Evolutionary conservation across 2,113 vertebrate genomes (phyloP).

Genomic region (Hylia prasina): DNA sequence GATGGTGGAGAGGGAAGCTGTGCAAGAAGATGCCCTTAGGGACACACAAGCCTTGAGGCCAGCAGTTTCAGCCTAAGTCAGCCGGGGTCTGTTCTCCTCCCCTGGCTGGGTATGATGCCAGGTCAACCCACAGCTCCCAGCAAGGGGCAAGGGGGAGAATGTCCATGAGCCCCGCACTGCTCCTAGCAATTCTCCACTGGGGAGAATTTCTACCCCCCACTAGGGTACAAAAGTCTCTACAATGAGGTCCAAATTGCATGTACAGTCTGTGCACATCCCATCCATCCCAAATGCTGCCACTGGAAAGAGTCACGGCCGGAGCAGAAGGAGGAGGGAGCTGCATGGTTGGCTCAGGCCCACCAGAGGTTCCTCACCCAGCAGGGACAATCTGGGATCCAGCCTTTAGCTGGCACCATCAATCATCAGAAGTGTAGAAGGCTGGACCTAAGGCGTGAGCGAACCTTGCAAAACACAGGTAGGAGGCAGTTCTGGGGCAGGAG

Average conservation of each 20-base stretch:
- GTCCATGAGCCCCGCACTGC: background rate
- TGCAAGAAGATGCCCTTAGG: background rate
- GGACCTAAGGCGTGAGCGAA: background rate
- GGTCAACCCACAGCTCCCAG: background rate
- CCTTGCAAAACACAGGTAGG: background rate
- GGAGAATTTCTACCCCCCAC: too few relatives aligned
- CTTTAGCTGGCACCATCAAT: background rate
- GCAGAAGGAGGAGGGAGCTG: background rate
- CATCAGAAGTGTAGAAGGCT: background rate
- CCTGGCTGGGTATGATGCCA: background rate
- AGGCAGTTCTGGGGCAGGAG: background rate
- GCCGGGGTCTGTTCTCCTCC: background rate
- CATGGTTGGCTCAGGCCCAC: background rate
- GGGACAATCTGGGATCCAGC: background rate
- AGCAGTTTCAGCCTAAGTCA: background rate
- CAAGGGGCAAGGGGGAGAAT: background rate
- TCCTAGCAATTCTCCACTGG: background rate
- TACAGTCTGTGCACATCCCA: background rate
- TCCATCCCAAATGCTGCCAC: rapidly evolving
- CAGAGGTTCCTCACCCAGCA: background rate
- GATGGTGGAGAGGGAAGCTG: background rate
- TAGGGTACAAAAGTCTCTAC: background rate
- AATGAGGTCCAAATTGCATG: background rate
- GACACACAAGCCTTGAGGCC: background rate
- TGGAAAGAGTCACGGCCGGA: rapidly evolving